A percentile compares a stretch with the other conserved stretches of the same genome.
These are phyloP conservation scores for Heterocephalus glaber DNA, from an alignment of 2,113 vertebrate genomes.

Conservation along the genomic window DNA sequence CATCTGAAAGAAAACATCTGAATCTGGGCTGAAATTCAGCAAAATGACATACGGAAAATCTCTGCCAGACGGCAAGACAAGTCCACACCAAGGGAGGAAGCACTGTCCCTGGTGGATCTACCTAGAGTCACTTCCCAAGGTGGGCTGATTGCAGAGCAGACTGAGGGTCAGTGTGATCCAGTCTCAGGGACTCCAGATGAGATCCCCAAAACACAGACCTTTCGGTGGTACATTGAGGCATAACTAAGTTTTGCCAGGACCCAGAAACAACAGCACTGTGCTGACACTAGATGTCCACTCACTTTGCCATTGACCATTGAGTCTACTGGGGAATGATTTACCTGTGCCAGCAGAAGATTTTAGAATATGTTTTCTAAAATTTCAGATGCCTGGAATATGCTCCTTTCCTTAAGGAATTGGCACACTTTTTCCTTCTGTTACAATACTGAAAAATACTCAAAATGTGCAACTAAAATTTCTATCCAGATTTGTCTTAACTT, in stretches of 20 bases:
- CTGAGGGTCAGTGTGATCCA: fast-evolving
- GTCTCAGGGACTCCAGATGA: not conserved
- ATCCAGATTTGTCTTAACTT: not conserved
- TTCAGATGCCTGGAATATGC: not conserved
- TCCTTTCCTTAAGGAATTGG: not conserved
- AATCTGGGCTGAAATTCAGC: not conserved
- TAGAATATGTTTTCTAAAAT: not conserved
- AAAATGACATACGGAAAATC: not conserved
- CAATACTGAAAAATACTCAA: not conserved
- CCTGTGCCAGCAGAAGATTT: not conserved
- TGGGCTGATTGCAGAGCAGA: not conserved
- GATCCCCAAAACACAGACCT: not conserved
- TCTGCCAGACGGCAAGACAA: not conserved
- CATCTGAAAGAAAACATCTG: not conserved
- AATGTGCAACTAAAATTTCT: not conserved
- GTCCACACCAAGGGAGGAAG: fast-evolving
- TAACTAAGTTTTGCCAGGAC: not conserved
- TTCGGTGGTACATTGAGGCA: fast-evolving
- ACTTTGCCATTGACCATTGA: not conserved
- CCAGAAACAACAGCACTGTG: not conserved
- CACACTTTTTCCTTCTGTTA: no score
- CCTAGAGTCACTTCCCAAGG: fast-evolving
- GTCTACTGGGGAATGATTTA: no score
- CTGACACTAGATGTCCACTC: not conserved
- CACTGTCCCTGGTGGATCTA: fast-evolving